Conservation (phyloP, 2,113 vertebrate genomes). For the Saccopteryx leptura region DNA sequence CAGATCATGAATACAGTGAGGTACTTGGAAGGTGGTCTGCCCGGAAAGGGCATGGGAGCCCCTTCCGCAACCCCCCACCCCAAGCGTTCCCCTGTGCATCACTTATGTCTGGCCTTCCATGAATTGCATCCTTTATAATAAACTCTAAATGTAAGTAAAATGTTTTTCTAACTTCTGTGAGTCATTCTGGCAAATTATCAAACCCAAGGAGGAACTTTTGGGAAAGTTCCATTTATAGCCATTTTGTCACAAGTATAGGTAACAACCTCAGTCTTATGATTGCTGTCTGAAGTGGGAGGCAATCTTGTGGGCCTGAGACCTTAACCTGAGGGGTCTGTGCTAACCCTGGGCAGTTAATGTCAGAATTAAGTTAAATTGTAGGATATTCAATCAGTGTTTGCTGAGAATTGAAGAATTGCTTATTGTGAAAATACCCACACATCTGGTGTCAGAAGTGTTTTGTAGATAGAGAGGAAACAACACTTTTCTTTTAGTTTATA, state of each 20-base stretch:
- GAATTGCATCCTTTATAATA: background rate
- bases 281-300: background rate
- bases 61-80: no score
- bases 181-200: background rate
- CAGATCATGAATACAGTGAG: background rate
- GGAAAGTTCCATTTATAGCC: background rate
- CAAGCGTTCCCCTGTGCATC: background rate
- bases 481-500: background rate
- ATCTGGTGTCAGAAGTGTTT: slow-evolving; percentile 1
- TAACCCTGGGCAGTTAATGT: background rate
- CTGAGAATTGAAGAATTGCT: slow-evolving; percentile 45
- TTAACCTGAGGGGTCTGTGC: background rate
- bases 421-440: background rate
- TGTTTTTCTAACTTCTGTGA: slow-evolving; percentile 19
- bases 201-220: background rate
- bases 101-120: background rate
- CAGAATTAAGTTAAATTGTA: background rate
- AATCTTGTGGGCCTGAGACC: background rate
- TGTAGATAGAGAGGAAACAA: slow-evolving; percentile 1
- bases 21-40: background rate
- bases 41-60: background rate
- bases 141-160: background rate
- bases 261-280: background rate
- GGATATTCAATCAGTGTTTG: background rate
- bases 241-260: background rate